A percentile compares a stretch with the other conserved stretches of the same genome.
These are phyloP conservation scores for Steromphala cineraria DNA, from an alignment of 2,888 invertebrate species.

Conservation along the genomic window DNA sequence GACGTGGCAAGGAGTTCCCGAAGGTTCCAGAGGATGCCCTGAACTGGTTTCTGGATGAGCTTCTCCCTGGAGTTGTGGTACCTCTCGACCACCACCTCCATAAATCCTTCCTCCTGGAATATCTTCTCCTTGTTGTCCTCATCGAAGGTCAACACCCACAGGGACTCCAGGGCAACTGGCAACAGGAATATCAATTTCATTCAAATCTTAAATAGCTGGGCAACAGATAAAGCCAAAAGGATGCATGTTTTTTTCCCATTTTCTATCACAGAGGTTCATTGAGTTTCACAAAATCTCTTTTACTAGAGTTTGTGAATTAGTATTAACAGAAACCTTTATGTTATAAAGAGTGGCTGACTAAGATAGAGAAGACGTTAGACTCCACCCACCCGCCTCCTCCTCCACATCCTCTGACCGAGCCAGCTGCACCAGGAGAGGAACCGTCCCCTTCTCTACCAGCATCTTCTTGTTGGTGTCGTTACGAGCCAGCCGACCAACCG, in stretches of 20 bases:
- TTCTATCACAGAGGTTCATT: too few relatives aligned
- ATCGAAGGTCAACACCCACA: constrained; percentile 60
- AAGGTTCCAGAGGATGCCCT: constrained; percentile 55
- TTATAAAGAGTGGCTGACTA: too few relatives aligned
- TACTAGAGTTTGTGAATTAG: too few relatives aligned
- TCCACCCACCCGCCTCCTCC: constrained; percentile 46
- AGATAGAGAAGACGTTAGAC: not conserved
- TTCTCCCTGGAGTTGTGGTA: constrained; percentile 21
- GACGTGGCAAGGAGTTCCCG: constrained; percentile 35
- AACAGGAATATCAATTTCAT: not conserved
- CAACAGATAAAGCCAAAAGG: too few relatives aligned
- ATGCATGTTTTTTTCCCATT: too few relatives aligned
- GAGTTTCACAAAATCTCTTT: too few relatives aligned
- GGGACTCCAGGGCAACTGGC: constrained; percentile 43
- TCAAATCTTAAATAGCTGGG: too few relatives aligned
- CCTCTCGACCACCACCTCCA: constrained; percentile 32
- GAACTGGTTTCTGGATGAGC: constrained; percentile 36
- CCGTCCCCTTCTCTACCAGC: constrained; percentile 45
- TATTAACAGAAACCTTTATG: too few relatives aligned
- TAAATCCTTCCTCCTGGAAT: constrained; percentile 40
- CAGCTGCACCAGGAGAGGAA: constrained; percentile 42
- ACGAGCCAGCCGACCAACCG: constrained; percentile 45
- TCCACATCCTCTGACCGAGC: constrained; percentile 33
- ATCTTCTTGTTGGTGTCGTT: constrained; percentile 57
- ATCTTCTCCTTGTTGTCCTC: constrained; percentile 47